Evolutionary conservation across 2,797 vertebrate genomes (phyloP), one percentile per base, ranked within the genome.

Genomic region (Alfaro cultratus): DNA sequence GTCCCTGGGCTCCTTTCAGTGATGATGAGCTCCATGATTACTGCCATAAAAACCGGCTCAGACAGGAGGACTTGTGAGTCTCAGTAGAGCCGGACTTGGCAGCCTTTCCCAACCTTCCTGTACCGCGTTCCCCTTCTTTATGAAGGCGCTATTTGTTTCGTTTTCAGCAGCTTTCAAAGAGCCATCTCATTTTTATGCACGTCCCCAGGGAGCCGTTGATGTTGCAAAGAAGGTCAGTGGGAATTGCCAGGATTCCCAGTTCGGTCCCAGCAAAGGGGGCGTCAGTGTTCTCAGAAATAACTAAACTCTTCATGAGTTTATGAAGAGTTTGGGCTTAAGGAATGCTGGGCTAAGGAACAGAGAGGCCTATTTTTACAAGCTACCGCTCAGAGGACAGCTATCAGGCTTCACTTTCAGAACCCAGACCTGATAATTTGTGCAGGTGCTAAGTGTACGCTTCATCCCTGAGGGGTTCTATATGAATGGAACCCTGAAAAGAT

Each of bases 101-200:
- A 85, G 71, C 41, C 60, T 47, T 80, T 81, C 71, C 29, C 7
- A 12, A 0, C 9, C 36, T 70, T 45, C 67, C 31, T 64, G 43
- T 53, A 68, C 85, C 68, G 77, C 81, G 76, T 86, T 77, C 82
- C 57, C 82, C 82, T 86, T 85, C 90, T 87, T 91, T 90, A 80
- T 86, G 60, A 51, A 79, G 71, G 72, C 74, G 67, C 41, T 75
- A 74, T 75, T 77, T 81, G 39, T 71, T 29, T 73, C 62, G 79
- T 80, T 74, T 83, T 82, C 87, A 80, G 83, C 47, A 31, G 79
- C 86, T 89, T 87, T 7, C 71, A 87, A 91, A 87, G 83, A 84
- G 45, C 86, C 79, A 80, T 92, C 91, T 92, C 80, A 84, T 87
- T 93, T 92, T 92, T 88, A 90, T 88, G 86, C 80, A 88, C 85